Base-by-base conservation (phyloP, 23 tunicate species). In the Pegea sp. region DNA sequence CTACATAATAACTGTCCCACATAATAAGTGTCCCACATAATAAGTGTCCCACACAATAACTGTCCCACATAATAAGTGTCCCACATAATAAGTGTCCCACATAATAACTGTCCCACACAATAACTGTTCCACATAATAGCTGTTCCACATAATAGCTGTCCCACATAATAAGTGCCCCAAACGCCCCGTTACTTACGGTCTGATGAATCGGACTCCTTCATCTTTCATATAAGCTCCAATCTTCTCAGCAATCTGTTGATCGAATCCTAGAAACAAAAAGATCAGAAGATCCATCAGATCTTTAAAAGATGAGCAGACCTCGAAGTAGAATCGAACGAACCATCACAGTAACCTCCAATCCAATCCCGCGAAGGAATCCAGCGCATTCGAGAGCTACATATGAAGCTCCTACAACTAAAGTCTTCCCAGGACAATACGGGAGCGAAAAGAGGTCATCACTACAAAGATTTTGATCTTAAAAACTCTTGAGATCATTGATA, bases 321-420 rank as follows among this genome's bases (percentile, higher is more conserved):
- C 97, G 53, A 51, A 88, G 32, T 32, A 76, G 72, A 34, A 88
- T 88, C 6, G 97, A 88, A 18, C 97, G 71, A 24, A 88, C 97
- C 89, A 75, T 75, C 18, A 88, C 72, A 24, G 78, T 76, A 53
- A 76, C 89, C 29, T 88, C 97, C 6, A 76, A 49, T 26, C 97
- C 97, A 28, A 88, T 16, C 3, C 97, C 97, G 2, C 60, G 49
- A 0, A 88, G 60, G 51, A 88, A 88, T 18, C 97, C 97, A 18
- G 90, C 97, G 49, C 97, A 88, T 52, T 88, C 97, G 31, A 88
- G 65, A 0, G 97, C 74, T 24, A 88, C 97, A 38, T 88, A 88
- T 13, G 88, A 75, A 1, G 90, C 97, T 8, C 97, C 97, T 26
- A 88, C 58, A 22, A 77, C 75, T 18, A 88, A 52, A 1, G 97